Base-by-base conservation (phyloP, 2,797 vertebrate genomes). In the Silurus aristotelis region DNA sequence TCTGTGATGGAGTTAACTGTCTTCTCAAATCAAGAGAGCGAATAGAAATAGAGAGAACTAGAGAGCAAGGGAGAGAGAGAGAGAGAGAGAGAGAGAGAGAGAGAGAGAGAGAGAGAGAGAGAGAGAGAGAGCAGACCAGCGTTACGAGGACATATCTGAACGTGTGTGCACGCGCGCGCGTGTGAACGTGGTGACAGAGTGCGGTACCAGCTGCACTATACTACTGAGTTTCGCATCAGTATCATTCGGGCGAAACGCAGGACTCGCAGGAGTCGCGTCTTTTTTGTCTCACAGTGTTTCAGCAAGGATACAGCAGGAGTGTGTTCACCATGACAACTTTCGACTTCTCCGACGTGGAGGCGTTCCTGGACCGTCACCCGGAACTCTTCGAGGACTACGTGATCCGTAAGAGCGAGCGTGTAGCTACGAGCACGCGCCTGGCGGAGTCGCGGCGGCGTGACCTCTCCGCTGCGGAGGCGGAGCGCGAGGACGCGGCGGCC, bases 381-480 rank as follows among this genome's bases (percentile, higher is more conserved):
- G 95, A 96, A 64, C 93, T 96, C 27, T 95, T 96, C 73, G 94
- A 96, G 92, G 93, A 95, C 83, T 96, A 96, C 78, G 89, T 96
- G 9, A 89, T 93, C 12, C 93, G 95, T 2, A 95, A 94, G 87
- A 94, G 94, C 14, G 94, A 94, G 87, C 93, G 93, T 61, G 94
- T 95, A 22, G 92, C 93, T 80, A 91, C 95, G 6, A 93, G 92
- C 90, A 92, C 94, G 85, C 95, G 94, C 94, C 15, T 95, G 89
- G 93, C 90, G 87, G 93, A 94, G 86, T 93, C 94, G 13, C 94
- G 89, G 87, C 88, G 93, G 79, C 88, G 93, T 14, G 94, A 93
- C 89, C 91, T 87, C 55, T 73, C 92, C 61, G 17, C 90, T 5
- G 86, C 79, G 0, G 94, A 94, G 63, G 94, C 94, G 87, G 93